phyloP scores from a whole-genome alignment of 2,888 invertebrate genomes.

The Argyresthia albistria region DNA sequence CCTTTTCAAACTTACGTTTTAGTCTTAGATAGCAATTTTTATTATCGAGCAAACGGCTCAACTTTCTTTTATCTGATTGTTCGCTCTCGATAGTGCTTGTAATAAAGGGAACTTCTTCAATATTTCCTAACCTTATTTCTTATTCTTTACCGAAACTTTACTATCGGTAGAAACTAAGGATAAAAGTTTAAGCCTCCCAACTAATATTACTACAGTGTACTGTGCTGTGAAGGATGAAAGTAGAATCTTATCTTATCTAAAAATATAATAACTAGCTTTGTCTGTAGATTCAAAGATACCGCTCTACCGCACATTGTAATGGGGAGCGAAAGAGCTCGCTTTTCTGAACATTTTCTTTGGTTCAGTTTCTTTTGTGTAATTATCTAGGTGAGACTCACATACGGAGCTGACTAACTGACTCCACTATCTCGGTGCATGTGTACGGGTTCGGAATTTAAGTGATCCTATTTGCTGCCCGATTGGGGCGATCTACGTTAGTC shows the following conservation, averaged over 20 bases:
- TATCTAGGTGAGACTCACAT: constrained; percentile 34
- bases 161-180: too few relatives aligned
- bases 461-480: constrained; percentile 60
- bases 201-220: too few relatives aligned
- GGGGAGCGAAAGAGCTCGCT: constrained; percentile 25
- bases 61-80: constrained; percentile 31
- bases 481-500: constrained; percentile 37
- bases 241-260: too few relatives aligned
- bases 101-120: constrained; percentile 7
- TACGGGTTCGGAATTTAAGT: constrained; percentile 64
- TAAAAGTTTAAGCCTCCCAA: too few relatives aligned
- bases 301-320: constrained; percentile 13
- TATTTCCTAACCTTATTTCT: too few relatives aligned
- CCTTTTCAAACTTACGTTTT: too few relatives aligned
- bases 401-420: constrained; percentile 49
- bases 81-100: constrained; percentile 27
- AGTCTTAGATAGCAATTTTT: neutral
- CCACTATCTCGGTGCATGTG: constrained; percentile 50
- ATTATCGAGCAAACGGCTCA: constrained; percentile 22
- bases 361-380: constrained; percentile 62
- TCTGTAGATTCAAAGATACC: constrained; percentile 1
- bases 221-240: too few relatives aligned
- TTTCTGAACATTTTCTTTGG: constrained; percentile 41
- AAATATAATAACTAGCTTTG: neutral
- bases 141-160: too few relatives aligned